Evolutionary conservation across 1,140 invertebrate genomes (phyloP), one percentile per base, ranked within the genome.

Genomic region (Trichonephila inaurata): DNA sequence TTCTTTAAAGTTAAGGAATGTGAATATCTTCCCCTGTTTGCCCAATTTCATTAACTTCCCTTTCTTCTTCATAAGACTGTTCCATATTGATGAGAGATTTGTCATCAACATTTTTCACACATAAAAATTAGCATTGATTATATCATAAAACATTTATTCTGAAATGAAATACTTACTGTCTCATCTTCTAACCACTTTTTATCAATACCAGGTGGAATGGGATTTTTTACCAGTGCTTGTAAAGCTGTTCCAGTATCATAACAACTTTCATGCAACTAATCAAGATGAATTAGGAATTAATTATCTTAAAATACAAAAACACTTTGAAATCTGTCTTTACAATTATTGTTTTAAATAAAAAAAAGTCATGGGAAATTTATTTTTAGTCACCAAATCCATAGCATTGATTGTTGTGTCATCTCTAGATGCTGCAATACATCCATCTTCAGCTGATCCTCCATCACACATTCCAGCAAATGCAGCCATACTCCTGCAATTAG

Each of bases 351-450:
- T 24, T 24, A 18, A 72, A 72, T 14, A 10, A 2, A 66, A 69
- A 66, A 66, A 10, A 24, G 18, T 1, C 10, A 8, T 19, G 24
- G 24, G 64, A 61, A 62, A 62, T 62, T 69, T 69, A 10, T 51
- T 51, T 24, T 24, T n/a, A 69, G 19, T 19, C 96, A 98, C 97
- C 95, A 98, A 98, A 96, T 99, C 98, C 95, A 99, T 97, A 94
- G 99, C 99, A 96, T 99, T 99, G 95, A 99, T 99, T 95, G 99
- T 99, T 87, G 99, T 99, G 96, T 99, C 98, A 96, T 99, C 99
- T 96, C 98, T 96, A 95, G 98, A 98, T 95, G 99, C 99, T 94
- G 99, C 98, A 95, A 98, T 97, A 97, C 98, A 99, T 95, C 99
- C 98, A 96, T 99, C 99, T 96, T 99, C 98, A 19, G 98, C 98